phyloP scores from a whole-genome alignment of 2,888 invertebrate genomes.

The Bursaphelenchus okinawaensis region DNA sequence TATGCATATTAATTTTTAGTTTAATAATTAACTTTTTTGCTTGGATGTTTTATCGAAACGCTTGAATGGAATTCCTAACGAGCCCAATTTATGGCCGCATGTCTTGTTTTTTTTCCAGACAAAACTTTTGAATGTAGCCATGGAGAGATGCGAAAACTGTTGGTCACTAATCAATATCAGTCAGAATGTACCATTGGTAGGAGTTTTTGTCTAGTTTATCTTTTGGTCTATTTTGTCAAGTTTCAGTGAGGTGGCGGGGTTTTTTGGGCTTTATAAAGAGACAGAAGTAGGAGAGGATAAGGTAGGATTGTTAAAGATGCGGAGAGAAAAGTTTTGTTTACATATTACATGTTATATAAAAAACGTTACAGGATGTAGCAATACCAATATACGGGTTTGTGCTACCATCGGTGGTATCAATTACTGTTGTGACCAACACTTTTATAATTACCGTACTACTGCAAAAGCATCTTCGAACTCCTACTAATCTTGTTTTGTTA shows the following conservation, averaged over 20 bases:
- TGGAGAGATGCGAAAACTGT: slow-evolving; percentile 12
- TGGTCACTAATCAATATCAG: slow-evolving; percentile 16
- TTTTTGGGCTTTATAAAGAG: no score
- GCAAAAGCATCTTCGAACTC: slow-evolving; percentile 48
- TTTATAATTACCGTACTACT: slow-evolving; percentile 44
- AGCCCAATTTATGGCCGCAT: neutral
- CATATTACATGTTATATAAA: no score
- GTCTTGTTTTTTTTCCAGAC: no score
- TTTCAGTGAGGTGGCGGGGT: no score
- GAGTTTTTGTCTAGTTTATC: no score
- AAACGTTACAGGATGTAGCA: slow-evolving; percentile 44
- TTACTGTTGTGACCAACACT: slow-evolving; percentile 38
- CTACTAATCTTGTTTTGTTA: slow-evolving; percentile 46
- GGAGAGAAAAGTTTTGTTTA: no score
- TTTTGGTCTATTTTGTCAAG: no score
- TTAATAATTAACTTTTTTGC: no score
- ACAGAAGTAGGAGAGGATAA: no score
- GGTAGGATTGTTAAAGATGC: no score
- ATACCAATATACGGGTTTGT: slow-evolving; percentile 43
- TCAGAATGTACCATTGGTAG: slow-evolving; percentile 19
- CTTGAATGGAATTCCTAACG: neutral
- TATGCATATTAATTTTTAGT: no score
- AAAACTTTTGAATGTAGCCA: neutral
- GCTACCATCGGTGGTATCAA: slow-evolving; percentile 35
- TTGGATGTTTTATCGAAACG: neutral